Conservation (phyloP, 2,113 vertebrate genomes). For the Cyprinodon variegatus region DNA sequence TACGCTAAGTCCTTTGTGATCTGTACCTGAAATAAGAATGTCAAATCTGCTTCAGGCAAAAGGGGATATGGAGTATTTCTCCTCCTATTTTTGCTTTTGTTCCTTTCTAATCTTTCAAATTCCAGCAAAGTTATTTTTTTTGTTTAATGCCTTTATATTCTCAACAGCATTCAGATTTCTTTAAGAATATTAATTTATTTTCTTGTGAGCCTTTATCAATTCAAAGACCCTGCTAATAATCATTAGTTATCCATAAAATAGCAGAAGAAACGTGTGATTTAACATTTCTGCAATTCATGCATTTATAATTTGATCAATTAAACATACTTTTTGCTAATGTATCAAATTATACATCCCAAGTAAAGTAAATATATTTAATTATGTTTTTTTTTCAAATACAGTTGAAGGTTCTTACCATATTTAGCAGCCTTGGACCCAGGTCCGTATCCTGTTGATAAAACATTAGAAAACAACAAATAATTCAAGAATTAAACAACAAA, state of each 20-base stretch:
- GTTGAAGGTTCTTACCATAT: constrained; percentile 63
- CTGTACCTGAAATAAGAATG: too few species aligned
- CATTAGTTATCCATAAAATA: neutral
- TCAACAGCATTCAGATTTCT: too few species aligned
- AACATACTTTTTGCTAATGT: neutral
- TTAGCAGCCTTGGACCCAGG: constrained; percentile 69
- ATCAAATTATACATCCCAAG: neutral
- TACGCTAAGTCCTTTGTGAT: too few species aligned
- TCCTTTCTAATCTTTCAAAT: too few species aligned
- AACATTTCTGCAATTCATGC: neutral
- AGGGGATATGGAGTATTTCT: too few species aligned
- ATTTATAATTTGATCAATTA: neutral
- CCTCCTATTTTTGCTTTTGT: too few species aligned
- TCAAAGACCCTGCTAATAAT: neutral
- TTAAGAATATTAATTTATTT: too few species aligned
- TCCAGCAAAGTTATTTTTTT: too few species aligned
- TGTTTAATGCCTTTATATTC: too few species aligned
- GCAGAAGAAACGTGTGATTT: neutral
- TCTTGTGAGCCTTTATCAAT: neutral
- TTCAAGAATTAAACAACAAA: neutral
- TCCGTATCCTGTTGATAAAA: constrained; percentile 52
- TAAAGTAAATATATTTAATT: neutral
- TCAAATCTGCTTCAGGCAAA: too few species aligned
- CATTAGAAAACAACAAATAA: neutral
- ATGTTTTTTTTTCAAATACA: neutral